Percentiles rank a stretch among this genome's conserved stretches.
phyloP scores from a whole-genome alignment of 2,113 vertebrate genomes.

The Choloepus hoffmanni region DNA sequence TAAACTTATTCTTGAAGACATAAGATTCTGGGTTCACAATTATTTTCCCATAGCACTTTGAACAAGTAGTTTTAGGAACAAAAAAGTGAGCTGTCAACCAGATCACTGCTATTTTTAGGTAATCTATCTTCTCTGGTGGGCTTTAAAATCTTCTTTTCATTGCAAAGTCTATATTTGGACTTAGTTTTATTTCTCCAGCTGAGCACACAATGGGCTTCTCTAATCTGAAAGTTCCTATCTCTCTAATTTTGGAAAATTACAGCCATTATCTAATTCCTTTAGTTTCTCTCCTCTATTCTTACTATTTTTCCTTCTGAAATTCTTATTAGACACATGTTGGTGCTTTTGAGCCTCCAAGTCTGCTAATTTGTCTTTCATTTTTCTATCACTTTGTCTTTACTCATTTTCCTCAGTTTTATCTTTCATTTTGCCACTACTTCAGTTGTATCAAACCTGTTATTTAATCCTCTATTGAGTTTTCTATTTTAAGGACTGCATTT shows the following conservation, averaged over 20 bases:
- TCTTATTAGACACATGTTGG: background rate
- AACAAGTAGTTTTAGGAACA: slow-evolving; percentile 60
- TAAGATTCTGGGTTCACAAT: background rate
- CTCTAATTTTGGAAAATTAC: slow-evolving; percentile 15
- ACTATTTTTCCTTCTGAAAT: background rate
- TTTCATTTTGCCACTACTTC: slow-evolving; percentile 8
- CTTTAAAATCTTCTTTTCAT: background rate
- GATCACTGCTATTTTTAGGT: background rate
- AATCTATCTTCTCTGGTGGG: slow-evolving; percentile 3
- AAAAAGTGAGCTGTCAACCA: slow-evolving; percentile 32
- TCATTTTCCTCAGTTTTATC: background rate
- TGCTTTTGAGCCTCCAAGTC: background rate
- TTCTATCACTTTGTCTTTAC: background rate
- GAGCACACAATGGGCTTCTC: background rate
- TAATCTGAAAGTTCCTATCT: background rate
- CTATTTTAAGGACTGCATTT: background rate
- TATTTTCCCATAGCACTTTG: slow-evolving; percentile 35
- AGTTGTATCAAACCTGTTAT: background rate
- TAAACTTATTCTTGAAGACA: slow-evolving; percentile 15
- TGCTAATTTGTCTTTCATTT: slow-evolving; percentile 34
- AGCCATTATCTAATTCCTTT: background rate
- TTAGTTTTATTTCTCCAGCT: slow-evolving; percentile 41
- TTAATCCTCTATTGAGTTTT: background rate
- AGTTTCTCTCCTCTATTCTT: background rate
- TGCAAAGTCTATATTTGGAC: background rate